These are phyloP conservation scores for Glaucomys volans DNA, from an alignment of 2,113 vertebrate species.

Conservation along the genomic window DNA sequence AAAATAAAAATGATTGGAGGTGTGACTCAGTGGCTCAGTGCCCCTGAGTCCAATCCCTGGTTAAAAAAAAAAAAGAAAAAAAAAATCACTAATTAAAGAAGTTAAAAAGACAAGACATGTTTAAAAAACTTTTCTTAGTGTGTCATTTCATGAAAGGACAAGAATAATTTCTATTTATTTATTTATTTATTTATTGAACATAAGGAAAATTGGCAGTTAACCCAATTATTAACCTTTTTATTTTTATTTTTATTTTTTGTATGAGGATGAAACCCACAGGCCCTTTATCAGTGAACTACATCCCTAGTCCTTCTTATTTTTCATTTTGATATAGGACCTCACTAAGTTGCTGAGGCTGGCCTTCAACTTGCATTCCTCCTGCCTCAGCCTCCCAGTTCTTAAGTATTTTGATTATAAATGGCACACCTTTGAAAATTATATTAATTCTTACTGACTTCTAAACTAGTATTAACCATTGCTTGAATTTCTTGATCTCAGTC, in stretches of 20 bases:
- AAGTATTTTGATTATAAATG: constrained; percentile 33
- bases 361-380: not conserved
- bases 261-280: not conserved
- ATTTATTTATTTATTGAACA: not conserved
- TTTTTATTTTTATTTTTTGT: not conserved
- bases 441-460: constrained; percentile 38
- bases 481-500: not conserved
- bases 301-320: not conserved
- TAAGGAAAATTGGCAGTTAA: not conserved
- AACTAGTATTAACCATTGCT: constrained; percentile 23
- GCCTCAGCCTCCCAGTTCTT: not conserved
- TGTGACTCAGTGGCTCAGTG: too few relatives aligned
- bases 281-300: not conserved
- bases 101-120: not conserved
- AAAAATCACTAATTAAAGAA: not conserved
- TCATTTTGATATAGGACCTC: not conserved
- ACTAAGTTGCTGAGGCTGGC: not conserved
- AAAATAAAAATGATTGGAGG: too few relatives aligned
- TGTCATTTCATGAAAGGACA: not conserved
- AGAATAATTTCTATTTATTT: not conserved
- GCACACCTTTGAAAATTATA: not conserved
- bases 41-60: too few relatives aligned
- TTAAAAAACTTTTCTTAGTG: constrained; percentile 15
- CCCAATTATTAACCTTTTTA: not conserved
- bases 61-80: not conserved